Percentiles rank a stretch among this genome's conserved stretches.
Evolutionary conservation across 2,888 invertebrate species (phyloP).

Genomic region (Euplagia quadripunctaria): DNA sequence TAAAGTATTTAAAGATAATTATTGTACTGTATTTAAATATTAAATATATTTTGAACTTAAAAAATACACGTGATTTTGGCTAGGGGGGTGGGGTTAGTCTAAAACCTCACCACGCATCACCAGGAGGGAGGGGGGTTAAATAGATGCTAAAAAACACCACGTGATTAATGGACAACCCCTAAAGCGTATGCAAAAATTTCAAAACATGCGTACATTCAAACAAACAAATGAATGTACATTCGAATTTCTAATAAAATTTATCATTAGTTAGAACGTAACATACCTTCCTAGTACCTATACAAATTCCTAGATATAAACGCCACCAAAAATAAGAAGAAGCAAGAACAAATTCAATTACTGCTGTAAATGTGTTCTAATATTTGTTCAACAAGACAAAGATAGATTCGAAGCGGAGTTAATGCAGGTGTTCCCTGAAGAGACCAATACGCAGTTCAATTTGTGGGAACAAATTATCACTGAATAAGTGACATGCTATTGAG

Average conservation of each 20-base stretch:
- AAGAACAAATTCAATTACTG: conserved; percentile 33
- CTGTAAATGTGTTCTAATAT: conserved; percentile 29
- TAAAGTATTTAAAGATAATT: too few relatives aligned
- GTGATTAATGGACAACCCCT: too few relatives aligned
- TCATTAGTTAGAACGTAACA: neutral
- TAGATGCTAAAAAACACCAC: too few relatives aligned
- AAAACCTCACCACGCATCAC: too few relatives aligned
- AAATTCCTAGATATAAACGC: neutral
- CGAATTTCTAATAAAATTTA: neutral
- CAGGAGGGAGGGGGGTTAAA: too few relatives aligned
- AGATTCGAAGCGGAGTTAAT: conserved; percentile 20
- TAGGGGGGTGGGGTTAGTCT: too few relatives aligned
- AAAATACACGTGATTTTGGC: too few relatives aligned
- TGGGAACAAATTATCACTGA: conserved; percentile 53
- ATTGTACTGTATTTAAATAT: too few relatives aligned
- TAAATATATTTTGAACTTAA: too few relatives aligned
- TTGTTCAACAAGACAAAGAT: conserved; percentile 36
- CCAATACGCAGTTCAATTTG: conserved; percentile 49
- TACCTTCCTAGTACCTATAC: neutral
- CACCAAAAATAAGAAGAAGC: conserved; percentile 17
- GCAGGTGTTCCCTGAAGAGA: conserved; percentile 39
- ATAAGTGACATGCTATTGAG: conserved; percentile 50
- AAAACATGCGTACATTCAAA: too few relatives aligned
- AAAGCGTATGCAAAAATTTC: too few relatives aligned
- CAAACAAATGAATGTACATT: too few relatives aligned